Percentiles rank a stretch among this genome's conserved stretches.
Evolutionary conservation across 1,140 invertebrate species (phyloP).

Genomic region (Marisa cornuarietis): DNA sequence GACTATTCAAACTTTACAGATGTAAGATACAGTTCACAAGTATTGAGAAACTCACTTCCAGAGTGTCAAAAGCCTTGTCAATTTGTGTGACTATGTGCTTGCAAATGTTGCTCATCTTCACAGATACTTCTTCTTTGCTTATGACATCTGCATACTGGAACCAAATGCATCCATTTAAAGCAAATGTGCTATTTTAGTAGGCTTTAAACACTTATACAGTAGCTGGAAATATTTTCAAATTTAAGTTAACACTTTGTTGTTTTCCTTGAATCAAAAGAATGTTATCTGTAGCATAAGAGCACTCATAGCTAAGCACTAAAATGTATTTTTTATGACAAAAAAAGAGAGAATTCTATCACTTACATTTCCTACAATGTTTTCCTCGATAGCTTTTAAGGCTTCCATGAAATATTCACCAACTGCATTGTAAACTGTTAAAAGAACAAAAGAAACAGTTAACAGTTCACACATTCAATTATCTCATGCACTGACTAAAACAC

Average conservation of each 20-base stretch:
- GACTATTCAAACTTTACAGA: background rate
- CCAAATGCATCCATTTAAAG: background rate
- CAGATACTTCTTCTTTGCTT: constrained; percentile 3
- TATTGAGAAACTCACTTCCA: constrained; percentile 21
- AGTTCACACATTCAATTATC: too few species aligned
- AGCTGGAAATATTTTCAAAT: background rate
- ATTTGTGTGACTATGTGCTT: constrained; percentile 21
- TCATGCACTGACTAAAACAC: too few species aligned
- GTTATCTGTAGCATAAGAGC: too few species aligned
- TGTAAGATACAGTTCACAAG: background rate
- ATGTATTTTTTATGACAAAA: too few species aligned
- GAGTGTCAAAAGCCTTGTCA: constrained; percentile 34
- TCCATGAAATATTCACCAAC: constrained; percentile 40
- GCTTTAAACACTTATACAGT: background rate
- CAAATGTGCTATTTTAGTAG: too few species aligned
- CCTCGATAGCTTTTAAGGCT: constrained; percentile 31
- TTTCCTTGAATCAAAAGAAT: too few species aligned
- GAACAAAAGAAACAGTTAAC: too few species aligned
- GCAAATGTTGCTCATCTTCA: constrained; percentile 19
- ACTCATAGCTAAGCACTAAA: too few species aligned
- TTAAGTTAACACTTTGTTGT: too few species aligned
- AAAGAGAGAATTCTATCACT: too few species aligned
- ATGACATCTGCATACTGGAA: constrained; percentile 28
- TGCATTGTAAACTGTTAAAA: constrained; percentile 39
- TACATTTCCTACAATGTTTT: constrained; percentile 26